phyloP scores from a whole-genome alignment of 2,113 vertebrate genomes.

The Apus apus region DNA sequence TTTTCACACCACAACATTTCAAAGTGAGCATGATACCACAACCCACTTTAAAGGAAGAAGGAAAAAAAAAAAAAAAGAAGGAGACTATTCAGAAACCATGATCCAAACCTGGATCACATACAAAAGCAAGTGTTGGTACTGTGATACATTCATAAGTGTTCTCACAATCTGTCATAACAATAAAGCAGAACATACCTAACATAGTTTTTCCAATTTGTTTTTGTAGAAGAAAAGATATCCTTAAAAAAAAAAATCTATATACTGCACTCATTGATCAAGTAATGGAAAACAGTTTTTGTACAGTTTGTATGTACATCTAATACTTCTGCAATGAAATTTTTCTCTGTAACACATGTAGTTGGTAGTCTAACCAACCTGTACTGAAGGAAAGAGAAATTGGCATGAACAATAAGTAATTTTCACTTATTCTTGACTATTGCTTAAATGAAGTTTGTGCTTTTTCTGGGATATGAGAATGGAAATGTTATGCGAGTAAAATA shows the following conservation, averaged over 20 bases:
- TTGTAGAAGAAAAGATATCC: background rate
- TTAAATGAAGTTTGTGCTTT: background rate
- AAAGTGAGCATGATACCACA: background rate
- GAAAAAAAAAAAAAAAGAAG: background rate
- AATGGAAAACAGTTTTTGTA: background rate
- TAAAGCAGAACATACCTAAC: background rate
- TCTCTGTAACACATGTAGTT: background rate
- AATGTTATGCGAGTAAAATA: background rate
- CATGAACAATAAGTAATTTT: background rate
- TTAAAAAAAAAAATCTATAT: background rate
- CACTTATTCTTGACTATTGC: background rate
- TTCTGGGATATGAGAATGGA: background rate
- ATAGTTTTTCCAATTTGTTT: background rate
- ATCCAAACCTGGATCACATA: background rate
- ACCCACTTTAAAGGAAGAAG: background rate
- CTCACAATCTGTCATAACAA: background rate
- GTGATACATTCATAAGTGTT: fast-evolving
- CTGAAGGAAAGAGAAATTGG: background rate
- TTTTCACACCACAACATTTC: background rate
- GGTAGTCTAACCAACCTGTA: background rate
- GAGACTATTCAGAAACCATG: background rate
- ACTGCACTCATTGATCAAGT: background rate
- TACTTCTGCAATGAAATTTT: background rate
- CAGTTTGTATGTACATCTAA: background rate
- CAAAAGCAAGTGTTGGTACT: background rate